Evolutionary conservation across 2,113 vertebrate species (phyloP).

Genomic region (Bos indicus): DNA sequence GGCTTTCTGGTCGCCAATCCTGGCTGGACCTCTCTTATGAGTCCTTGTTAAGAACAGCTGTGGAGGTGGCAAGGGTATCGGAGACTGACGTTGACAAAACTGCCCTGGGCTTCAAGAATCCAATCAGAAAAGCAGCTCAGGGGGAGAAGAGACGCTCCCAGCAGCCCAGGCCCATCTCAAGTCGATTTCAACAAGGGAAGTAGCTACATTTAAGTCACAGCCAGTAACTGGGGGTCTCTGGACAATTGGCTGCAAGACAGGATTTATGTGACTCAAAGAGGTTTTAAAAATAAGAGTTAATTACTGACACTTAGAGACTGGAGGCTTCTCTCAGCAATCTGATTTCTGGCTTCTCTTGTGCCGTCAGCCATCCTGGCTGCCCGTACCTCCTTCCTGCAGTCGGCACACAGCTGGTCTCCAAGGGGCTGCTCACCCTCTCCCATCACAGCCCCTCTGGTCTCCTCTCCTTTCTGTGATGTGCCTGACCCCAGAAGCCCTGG

Average conservation of each 20-base stretch:
- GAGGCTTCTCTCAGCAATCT: not conserved
- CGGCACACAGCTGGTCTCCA: fast-evolving
- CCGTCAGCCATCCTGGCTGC: not conserved
- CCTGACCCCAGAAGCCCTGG: not conserved
- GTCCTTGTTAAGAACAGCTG: not conserved
- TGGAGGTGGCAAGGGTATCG: not conserved
- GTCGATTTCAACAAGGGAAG: not conserved
- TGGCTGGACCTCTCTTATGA: too few relatives aligned
- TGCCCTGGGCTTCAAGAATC: not conserved
- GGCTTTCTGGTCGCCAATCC: not conserved
- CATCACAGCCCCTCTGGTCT: not conserved
- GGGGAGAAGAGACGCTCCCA: not conserved
- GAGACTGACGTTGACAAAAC: not conserved
- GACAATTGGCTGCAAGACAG: too few relatives aligned
- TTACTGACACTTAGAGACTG: not conserved
- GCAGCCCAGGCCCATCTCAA: not conserved
- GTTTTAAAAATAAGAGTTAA: not conserved
- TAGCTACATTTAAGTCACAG: fast-evolving
- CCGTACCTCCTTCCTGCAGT: not conserved
- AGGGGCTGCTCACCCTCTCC: fast-evolving
- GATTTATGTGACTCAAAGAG: not conserved
- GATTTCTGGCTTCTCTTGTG: not conserved
- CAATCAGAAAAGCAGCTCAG: not conserved
- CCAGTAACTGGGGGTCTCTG: not conserved
- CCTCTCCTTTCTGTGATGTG: not conserved